Evolutionary conservation across 2,797 vertebrate genomes (phyloP).

Genomic region (Hephaestus fuliginosus): DNA sequence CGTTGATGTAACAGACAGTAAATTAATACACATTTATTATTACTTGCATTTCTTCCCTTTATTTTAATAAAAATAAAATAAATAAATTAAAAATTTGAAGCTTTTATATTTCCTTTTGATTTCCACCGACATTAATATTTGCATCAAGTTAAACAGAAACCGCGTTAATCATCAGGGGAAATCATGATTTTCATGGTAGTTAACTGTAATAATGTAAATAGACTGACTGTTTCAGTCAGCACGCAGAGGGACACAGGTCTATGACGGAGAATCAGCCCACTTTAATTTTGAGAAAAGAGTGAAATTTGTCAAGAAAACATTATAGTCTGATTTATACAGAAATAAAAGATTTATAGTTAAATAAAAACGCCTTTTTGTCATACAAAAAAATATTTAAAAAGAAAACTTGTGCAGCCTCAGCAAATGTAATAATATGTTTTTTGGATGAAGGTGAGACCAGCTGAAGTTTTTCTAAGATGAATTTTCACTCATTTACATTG

Average conservation of each 20-base stretch:
- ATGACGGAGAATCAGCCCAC: neutral
- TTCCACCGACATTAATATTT: neutral
- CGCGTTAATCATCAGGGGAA: neutral
- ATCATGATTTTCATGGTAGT: no score
- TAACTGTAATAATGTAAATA: no score
- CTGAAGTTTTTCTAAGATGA: no score
- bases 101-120: neutral
- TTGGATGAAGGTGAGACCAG: no score
- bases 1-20: no score
- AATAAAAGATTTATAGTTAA: neutral
- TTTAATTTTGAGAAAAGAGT: neutral
- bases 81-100: neutral
- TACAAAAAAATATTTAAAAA: no score
- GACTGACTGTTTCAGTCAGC: neutral
- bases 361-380: neutral
- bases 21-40: neutral
- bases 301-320: neutral
- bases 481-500: neutral
- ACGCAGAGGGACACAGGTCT: neutral
- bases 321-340: neutral
- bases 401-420: no score
- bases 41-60: neutral
- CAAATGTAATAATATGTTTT: no score
- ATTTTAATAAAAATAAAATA: conserved; percentile 5
- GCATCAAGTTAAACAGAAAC: neutral